phyloP scores from a whole-genome alignment of 2,797 vertebrate genomes.

The Parauchenoglanis ngamensis region DNA sequence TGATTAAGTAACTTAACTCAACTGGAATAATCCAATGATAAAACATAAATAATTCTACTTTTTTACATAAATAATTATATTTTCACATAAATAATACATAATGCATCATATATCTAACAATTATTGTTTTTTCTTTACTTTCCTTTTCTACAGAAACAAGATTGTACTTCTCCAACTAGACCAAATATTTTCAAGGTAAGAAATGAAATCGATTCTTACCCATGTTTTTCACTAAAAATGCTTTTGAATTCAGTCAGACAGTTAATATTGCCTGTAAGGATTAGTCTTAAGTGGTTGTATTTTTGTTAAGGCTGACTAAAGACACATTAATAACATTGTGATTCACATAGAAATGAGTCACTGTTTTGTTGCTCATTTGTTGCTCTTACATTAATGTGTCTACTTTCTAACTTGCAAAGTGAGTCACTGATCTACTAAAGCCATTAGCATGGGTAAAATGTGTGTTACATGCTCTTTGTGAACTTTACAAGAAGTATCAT shows the following conservation, averaged over 20 bases:
- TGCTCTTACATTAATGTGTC: background rate
- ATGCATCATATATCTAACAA: background rate
- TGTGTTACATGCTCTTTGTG: background rate
- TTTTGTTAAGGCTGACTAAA: background rate
- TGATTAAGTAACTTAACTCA: background rate
- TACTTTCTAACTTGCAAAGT: background rate
- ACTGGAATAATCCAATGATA: background rate
- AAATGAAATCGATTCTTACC: background rate
- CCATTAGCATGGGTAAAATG: background rate
- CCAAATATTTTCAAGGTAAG: conserved; percentile 71
- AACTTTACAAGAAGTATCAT: background rate
- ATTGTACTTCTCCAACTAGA: conserved; percentile 60
- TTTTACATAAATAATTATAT: background rate
- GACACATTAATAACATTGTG: background rate
- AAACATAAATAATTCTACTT: background rate
- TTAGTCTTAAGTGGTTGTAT: background rate
- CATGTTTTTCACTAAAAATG: background rate
- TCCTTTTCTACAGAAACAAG: conserved; percentile 58
- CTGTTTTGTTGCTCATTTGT: conserved; percentile 7
- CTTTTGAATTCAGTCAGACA: background rate
- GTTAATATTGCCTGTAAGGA: background rate
- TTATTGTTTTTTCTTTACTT: background rate
- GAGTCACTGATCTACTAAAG: conserved; percentile 23
- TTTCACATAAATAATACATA: background rate
- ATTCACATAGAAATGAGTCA: background rate